phyloP scores from a whole-genome alignment of 2,797 vertebrate species.

The Sebastes trivittatus region DNA sequence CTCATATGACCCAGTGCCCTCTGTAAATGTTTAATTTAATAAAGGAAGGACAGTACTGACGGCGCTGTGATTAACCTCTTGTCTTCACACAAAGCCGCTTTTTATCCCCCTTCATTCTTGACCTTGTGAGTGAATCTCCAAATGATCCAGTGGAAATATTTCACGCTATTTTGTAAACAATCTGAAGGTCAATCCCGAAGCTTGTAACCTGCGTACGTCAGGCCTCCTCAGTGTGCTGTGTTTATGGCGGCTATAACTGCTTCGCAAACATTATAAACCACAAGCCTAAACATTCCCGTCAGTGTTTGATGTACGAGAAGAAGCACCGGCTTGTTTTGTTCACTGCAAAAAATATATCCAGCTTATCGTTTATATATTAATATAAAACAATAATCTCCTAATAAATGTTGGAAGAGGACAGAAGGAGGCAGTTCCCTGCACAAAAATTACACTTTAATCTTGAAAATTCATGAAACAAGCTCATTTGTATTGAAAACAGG shows the following conservation, averaged over 20 bases:
- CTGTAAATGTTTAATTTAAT: constrained; percentile 14
- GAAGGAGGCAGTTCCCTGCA: accelerated
- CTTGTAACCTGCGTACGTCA: background rate
- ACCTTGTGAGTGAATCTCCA: constrained; percentile 12
- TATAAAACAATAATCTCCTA: background rate
- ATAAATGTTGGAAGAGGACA: background rate
- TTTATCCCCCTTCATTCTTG: constrained; percentile 5
- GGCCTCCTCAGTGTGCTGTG: background rate
- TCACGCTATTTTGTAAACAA: background rate
- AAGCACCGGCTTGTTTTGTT: background rate
- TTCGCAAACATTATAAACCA: background rate
- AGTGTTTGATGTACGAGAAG: background rate
- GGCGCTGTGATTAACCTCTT: background rate
- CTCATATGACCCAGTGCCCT: background rate
- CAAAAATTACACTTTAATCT: no score
- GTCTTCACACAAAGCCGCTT: constrained; percentile 3
- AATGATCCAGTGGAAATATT: background rate
- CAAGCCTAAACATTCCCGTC: background rate
- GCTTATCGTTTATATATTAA: background rate
- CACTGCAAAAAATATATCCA: background rate
- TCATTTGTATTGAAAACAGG: no score
- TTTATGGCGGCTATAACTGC: background rate
- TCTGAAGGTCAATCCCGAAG: background rate
- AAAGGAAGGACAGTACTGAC: constrained; percentile 1
- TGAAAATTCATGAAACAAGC: no score